Conservation (phyloP, 2,797 vertebrate genomes). For the Hemitrygon akajei region DNA sequence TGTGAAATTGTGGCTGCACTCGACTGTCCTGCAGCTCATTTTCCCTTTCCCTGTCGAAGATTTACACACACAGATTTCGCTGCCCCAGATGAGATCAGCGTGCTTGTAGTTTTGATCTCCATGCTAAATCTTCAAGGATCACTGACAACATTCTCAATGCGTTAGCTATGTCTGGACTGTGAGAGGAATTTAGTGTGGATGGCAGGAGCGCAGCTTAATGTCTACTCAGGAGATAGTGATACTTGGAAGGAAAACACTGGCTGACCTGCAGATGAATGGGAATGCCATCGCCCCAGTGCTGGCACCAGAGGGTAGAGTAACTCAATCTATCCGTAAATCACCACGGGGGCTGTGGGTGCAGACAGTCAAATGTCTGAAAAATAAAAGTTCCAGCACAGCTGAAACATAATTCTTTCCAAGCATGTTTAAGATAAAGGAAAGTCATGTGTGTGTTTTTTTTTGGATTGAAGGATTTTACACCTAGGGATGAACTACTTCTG, state of each 20-base stretch:
- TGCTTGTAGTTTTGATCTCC: constrained; percentile 25
- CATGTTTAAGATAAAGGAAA: neutral
- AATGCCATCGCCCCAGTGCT: neutral
- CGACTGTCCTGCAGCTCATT: neutral
- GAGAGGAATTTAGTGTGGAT: constrained; percentile 26
- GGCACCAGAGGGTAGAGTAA: neutral
- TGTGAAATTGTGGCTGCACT: neutral
- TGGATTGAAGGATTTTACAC: neutral
- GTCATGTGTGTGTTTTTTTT: neutral
- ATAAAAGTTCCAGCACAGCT: neutral
- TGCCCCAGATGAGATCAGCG: neutral
- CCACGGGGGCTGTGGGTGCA: neutral
- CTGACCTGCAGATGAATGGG: constrained; percentile 11
- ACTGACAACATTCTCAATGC: constrained; percentile 17
- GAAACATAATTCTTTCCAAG: constrained; percentile 6
- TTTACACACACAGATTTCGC: neutral
- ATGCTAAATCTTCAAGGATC: constrained; percentile 18
- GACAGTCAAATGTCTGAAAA: neutral
- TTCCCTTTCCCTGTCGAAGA: neutral
- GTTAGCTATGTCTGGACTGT: constrained; percentile 2
- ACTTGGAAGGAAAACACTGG: constrained; percentile 11
- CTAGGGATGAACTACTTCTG: too few species aligned
- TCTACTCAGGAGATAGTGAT: constrained; percentile 17
- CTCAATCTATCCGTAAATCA: constrained; percentile 27
- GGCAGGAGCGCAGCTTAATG: neutral